Conservation (phyloP, 2,888 invertebrate species). For the Campopleginae sp. region DNA sequence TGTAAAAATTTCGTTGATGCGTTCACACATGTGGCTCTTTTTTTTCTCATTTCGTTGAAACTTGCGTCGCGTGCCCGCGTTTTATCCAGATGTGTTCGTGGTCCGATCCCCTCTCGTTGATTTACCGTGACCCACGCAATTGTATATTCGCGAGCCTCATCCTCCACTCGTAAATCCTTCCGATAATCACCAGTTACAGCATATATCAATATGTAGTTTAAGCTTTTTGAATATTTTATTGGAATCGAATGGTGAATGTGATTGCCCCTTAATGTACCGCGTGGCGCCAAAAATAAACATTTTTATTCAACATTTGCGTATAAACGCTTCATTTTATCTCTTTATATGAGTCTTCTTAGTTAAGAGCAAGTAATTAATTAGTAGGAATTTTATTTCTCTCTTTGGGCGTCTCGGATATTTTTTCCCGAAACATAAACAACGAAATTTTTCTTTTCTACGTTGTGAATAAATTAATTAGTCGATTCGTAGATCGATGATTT, state of each 20-base stretch:
- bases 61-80: slow-evolving; percentile 51
- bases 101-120: slow-evolving; percentile 44
- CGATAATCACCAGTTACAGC: slow-evolving; percentile 22
- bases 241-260: not conserved
- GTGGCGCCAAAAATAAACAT: not conserved
- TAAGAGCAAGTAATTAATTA: not conserved
- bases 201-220: not conserved
- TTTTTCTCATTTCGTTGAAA: slow-evolving; percentile 13
- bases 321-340: not conserved
- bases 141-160: slow-evolving; percentile 48
- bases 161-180: slow-evolving; percentile 42
- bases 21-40: not conserved
- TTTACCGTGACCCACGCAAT: slow-evolving; percentile 59
- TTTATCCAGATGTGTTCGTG: slow-evolving; percentile 45
- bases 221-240: not conserved
- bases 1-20: not conserved
- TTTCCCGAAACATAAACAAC: not conserved
- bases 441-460: not conserved
- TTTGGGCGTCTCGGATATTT: not conserved
- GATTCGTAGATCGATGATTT: not conserved
- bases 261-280: not conserved
- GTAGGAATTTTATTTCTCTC: not conserved
- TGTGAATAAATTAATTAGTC: not conserved
- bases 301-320: not conserved
- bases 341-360: not conserved